These are phyloP conservation scores for Plebejus melissa DNA, from an alignment of 2,888 invertebrate species.

Conservation along the genomic window DNA sequence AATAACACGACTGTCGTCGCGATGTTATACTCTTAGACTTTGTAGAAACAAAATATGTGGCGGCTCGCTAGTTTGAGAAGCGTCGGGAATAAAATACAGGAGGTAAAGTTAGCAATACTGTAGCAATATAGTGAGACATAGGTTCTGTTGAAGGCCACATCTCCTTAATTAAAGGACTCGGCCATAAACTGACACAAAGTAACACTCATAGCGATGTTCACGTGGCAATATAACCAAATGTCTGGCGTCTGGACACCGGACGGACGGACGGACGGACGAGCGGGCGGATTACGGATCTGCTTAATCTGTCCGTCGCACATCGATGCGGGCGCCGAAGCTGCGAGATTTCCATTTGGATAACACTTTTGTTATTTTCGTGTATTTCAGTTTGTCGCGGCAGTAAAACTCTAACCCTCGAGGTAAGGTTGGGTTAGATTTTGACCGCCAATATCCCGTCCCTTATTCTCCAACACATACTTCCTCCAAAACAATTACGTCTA, in stretches of 20 bases:
- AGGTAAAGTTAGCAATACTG: neutral
- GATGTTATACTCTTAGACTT: slow-evolving; percentile 4
- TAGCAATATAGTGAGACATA: neutral
- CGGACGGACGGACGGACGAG: neutral
- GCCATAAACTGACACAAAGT: neutral
- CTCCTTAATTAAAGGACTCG: neutral
- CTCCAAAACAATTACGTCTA: neutral
- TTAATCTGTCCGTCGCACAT: slow-evolving; percentile 8
- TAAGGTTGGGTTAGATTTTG: neutral
- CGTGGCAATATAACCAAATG: neutral
- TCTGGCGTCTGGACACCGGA: neutral
- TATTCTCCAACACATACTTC: neutral
- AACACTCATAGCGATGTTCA: neutral
- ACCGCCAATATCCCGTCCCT: neutral
- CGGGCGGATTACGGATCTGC: neutral
- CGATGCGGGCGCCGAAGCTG: slow-evolving; percentile 13
- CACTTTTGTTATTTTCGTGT: slow-evolving; percentile 25
- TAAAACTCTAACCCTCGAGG: neutral
- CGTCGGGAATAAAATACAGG: neutral
- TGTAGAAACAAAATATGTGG: neutral
- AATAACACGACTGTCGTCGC: slow-evolving; percentile 3
- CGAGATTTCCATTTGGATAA: slow-evolving; percentile 29
- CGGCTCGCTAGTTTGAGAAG: neutral
- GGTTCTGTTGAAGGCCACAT: neutral
- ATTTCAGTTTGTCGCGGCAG: neutral